A percentile compares a stretch with the other conserved stretches of the same genome.
Evolutionary conservation across 2,797 vertebrate species (phyloP).

Genomic region (Antrozous pallidus): DNA sequence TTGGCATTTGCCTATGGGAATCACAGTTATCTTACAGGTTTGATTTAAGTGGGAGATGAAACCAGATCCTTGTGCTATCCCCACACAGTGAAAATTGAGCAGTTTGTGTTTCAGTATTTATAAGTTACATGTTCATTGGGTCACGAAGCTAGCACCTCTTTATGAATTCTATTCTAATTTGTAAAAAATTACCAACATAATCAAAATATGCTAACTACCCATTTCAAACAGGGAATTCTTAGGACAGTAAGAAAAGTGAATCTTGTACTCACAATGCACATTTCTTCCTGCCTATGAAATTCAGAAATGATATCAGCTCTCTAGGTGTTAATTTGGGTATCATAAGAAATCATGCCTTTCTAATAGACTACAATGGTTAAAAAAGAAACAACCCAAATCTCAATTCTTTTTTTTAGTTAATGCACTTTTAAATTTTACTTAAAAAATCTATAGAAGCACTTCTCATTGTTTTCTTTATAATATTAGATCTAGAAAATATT

Average conservation of each 20-base stretch:
- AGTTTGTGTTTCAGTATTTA: not conserved
- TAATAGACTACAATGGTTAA: not conserved
- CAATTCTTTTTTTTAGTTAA: not conserved
- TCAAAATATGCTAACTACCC: not conserved
- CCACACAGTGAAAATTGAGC: not conserved
- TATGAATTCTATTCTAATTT: not conserved
- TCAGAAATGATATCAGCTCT: not conserved
- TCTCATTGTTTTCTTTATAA: not conserved
- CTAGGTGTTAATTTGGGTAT: not conserved
- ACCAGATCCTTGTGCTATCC: not conserved
- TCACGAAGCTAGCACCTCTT: not conserved
- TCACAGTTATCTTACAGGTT: not conserved
- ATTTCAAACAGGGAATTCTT: not conserved
- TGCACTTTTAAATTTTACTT: not conserved
- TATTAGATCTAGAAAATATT: fast-evolving
- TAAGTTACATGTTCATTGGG: not conserved
- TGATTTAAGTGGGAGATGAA: not conserved
- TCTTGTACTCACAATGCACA: not conserved
- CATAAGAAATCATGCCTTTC: not conserved
- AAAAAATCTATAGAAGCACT: not conserved
- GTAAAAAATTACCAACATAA: not conserved
- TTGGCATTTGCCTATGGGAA: not conserved
- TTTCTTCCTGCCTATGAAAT: not conserved
- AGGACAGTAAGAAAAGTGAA: not conserved
- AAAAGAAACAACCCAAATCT: not conserved